Base-by-base conservation (phyloP, 2,888 invertebrate species). In the Hoplodrina ambigua region DNA sequence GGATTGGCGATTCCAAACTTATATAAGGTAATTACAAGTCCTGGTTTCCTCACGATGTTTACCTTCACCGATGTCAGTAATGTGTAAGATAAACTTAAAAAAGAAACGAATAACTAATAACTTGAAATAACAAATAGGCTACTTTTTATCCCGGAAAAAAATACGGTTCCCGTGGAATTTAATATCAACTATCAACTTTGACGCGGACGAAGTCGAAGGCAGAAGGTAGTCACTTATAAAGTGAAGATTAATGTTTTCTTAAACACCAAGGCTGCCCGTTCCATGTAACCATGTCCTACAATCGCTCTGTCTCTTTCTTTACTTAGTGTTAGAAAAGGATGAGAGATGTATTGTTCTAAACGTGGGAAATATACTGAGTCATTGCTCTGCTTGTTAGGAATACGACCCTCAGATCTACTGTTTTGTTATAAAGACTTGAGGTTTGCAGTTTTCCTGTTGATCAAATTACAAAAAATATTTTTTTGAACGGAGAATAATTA, bases 361-460 rank as follows among this genome's bases (percentile, higher is more conserved):
- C 90, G 91, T 93, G 94, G 88, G 93, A 94, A 94, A 89, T 83
- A 76, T 77, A 73, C 83, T 92, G 90, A 92, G 85, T 93, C 92
- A 93, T 83, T 81, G 71, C 80, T 83, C 81, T 78, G 69, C 30
- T 84, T 84, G 86, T 82, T 75, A 82, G 83, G 81, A 87, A 86
- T 83, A 74, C 61, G 76, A 72, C 75, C 69, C 71, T 72, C 70
- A 56, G 46, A 46, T 46, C 10, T 80, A 59, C 19, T 44, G 15
- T 41, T 20, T 41, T 25, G 13, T 44, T 33, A 37, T 74, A 60
- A 64, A 52, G 46, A 30, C 55, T 50, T 52, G 62, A 56, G 64
- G 81, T 72, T 78, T 67, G 62, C 4, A 20, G 66, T 66, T 66
- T 80, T 75, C 71, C 81, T 75, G 61, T 41, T 56, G 37, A 57